Evolutionary conservation across 2,888 invertebrate species (phyloP).

Genomic region (Dione vanillae): DNA sequence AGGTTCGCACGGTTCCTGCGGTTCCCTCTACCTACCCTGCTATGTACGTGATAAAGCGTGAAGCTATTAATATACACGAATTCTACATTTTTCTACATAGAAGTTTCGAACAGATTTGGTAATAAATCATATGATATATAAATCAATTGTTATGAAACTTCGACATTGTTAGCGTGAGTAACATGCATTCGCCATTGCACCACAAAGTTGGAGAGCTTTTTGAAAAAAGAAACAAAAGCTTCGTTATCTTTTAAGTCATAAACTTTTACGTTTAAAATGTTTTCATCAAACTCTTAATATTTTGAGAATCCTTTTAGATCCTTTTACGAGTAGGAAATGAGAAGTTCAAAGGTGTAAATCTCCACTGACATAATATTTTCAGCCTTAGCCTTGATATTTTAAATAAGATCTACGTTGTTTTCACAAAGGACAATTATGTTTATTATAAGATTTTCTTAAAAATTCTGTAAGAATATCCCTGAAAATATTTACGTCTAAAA

Average conservation of each 20-base stretch:
- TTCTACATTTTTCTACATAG: no score
- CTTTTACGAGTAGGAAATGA: slow-evolving; percentile 38
- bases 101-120: background rate
- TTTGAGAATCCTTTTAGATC: slow-evolving; percentile 33
- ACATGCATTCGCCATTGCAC: slow-evolving; percentile 1
- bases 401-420: slow-evolving; percentile 31
- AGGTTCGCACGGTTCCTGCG: no score
- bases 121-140: no score
- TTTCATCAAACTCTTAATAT: slow-evolving; percentile 5
- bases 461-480: slow-evolving; percentile 16
- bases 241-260: slow-evolving; percentile 8
- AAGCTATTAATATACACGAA: background rate
- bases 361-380: slow-evolving; percentile 35
- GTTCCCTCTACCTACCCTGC: no score
- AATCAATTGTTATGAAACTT: background rate
- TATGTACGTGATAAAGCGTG: no score
- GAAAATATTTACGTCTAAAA: background rate
- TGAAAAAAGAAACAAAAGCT: background rate
- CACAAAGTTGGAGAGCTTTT: slow-evolving; percentile 1
- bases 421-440: slow-evolving; percentile 17
- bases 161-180: background rate
- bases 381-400: slow-evolving; percentile 33
- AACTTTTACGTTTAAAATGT: background rate
- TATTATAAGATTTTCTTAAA: slow-evolving; percentile 3
- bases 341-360: slow-evolving; percentile 39